Conservation (phyloP, 1,140 invertebrate genomes). For the Dolichoris vasculosae region DNA sequence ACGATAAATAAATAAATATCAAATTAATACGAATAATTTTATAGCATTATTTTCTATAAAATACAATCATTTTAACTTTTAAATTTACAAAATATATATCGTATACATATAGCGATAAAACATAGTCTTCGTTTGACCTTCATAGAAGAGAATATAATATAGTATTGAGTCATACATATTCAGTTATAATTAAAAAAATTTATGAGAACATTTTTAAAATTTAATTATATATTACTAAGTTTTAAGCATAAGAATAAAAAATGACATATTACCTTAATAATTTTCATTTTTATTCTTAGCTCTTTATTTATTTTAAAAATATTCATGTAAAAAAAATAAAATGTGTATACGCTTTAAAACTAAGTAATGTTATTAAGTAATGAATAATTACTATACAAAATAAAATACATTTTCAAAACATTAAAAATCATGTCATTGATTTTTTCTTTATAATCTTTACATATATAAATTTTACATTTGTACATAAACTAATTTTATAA, state of each 20-base stretch:
- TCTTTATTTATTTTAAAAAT: not conserved
- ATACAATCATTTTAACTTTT: slow-evolving; percentile 41
- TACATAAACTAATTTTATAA: slow-evolving; percentile 36
- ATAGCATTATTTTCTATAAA: slow-evolving; percentile 23
- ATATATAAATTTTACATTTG: slow-evolving; percentile 40
- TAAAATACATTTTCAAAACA: slow-evolving; percentile 2
- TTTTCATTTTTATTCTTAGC: not conserved
- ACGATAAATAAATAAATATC: slow-evolving; percentile 29
- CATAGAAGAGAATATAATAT: slow-evolving; percentile 5
- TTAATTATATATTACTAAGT: not conserved
- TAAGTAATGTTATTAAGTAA: not conserved
- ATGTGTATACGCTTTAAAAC: not conserved
- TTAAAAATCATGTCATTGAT: slow-evolving; percentile 4
- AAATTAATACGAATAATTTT: slow-evolving; percentile 4
- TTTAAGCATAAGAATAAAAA: not conserved
- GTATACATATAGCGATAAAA: not conserved
- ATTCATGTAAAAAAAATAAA: slow-evolving; percentile 14
- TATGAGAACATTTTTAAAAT: not conserved
- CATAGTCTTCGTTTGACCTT: slow-evolving; percentile 1
- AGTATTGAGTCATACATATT: not conserved
- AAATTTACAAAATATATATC: slow-evolving; percentile 27
- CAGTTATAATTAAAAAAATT: not conserved
- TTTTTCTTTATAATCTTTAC: slow-evolving; percentile 17
- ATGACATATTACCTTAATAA: not conserved
- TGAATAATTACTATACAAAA: slow-evolving; percentile 4